Evolutionary conservation across 2,888 invertebrate species (phyloP), one percentile per base, ranked within the genome.

Genomic region (Cheilosia variabilis): DNA sequence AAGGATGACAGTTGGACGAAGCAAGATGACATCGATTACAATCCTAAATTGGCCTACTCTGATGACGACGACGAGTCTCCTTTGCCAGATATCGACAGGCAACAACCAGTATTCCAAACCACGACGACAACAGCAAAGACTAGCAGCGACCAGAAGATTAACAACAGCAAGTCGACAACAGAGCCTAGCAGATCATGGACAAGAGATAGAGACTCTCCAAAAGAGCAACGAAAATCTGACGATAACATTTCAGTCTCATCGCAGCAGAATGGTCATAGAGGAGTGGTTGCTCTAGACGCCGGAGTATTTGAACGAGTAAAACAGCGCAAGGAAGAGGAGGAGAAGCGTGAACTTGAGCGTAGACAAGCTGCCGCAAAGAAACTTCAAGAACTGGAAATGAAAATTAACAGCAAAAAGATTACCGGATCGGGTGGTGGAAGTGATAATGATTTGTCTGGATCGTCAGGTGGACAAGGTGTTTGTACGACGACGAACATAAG

Each of bases 1-100:
- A 95, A 96, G 89, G 96, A 97, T 90, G 96, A 96, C 89, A 98
- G 98, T 87, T 98, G 98, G 98, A 96, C 97, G 78, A 96, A 96
- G 88, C 96, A 97, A 90, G 97, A 97, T 91, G 98, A 98, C 91
- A 97, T 98, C 91, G 98, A 98, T 93, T 98, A 98, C 91, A 97
- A 97, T 93, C 97, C 98, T 93, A 98, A 98, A 92, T 93, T 98
- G 91, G 96, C 97, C 88, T 98, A 98, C 93, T 98, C 98, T 90
- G 98, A 98, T 93, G 98, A 98, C 90, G 98, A 98, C 93, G 98
- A 98, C 89, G 98, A 98, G 92, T 93, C 93, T 68, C 91, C 91
- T 34, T 81, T 87, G 9, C 87, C 88, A 52, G 83, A 76, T 15
- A 52, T 53, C 17, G 87, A 84, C 9, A 78, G 73, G 47, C 75